Evolutionary conservation across 1,140 invertebrate species (phyloP), one percentile per base, ranked within the genome.

Genomic region (Ceratoteleas bidentatus): DNA sequence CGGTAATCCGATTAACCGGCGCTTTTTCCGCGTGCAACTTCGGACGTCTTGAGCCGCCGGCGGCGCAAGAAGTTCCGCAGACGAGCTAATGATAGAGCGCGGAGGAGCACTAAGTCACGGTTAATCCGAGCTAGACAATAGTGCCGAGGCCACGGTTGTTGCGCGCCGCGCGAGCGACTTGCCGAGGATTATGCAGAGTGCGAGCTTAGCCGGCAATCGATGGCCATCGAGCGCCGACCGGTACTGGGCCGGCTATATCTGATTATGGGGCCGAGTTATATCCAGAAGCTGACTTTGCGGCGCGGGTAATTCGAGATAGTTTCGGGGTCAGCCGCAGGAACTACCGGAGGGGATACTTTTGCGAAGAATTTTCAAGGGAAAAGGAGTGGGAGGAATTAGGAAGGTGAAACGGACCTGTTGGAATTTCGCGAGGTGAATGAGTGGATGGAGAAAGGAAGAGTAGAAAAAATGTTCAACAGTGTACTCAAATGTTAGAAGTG

Each of bases 31-130:
- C 66, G 58, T 34, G 53, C 45, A 75, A 83, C 34, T 76, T 68
- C 10, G 60, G 56, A 56, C 64, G 43, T 68, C 73, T 64, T 40
- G 60, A 70, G 69, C 57, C 43, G 40, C 40, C 16, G 45, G 43
- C 16, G 45, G 43, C 32, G 38, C 57, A 82, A 83, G 77, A 84
- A 84, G 73, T 84, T 83, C 53, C 47, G 52, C 45, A 54, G 78
- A 74, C 61, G 53, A 84, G 85, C 87, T 90, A 88, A 90, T 87
- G 86, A 87, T 85, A 87, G 85, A 86, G 90, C 90, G 87, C 90
- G 89, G 81, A 87, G 82, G 81, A 87, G 82, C 86, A 85, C 87
- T 90, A 90, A 91, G 89, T 90, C 89, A 86, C 86, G 87, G 83
- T 88, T 89, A 91, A 88, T 88, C 24, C 40, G 7, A 9, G 11